These are phyloP conservation scores for Luperina nickerlii DNA, from an alignment of 2,888 invertebrate species.

Conservation along the genomic window DNA sequence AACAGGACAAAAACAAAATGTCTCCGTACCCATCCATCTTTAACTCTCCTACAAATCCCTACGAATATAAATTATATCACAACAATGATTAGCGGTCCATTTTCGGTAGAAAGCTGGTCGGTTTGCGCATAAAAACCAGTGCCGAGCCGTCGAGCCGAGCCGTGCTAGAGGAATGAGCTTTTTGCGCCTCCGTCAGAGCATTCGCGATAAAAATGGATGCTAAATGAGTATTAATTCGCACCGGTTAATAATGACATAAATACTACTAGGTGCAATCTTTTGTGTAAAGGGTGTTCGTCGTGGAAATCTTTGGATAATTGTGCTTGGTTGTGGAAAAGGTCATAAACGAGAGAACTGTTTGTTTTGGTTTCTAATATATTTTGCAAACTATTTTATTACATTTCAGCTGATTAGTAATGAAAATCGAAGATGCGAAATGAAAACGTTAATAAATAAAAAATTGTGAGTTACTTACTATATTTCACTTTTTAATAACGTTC, in stretches of 20 bases:
- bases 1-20: conserved; percentile 12
- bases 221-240: conserved; percentile 90
- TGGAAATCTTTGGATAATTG: not conserved
- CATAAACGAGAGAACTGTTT: not conserved
- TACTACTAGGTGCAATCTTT: conserved; percentile 82
- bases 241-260: conserved; percentile 90
- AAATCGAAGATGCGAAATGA: not conserved
- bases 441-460: not conserved
- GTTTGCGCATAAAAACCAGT: conserved; percentile 57
- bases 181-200: conserved; percentile 79
- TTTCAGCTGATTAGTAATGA: not conserved
- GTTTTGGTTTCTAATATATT: not conserved
- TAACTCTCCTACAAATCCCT: conserved; percentile 24
- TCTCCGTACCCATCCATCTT: not conserved
- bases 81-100: conserved; percentile 76
- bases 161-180: conserved; percentile 76
- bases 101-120: conserved; percentile 77
- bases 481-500: not conserved
- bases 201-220: conserved; percentile 86
- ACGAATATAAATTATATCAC: conserved; percentile 54
- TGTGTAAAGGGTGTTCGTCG: conserved; percentile 76
- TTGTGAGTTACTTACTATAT: too few species aligned
- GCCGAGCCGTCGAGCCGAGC: conserved; percentile 64
- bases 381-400: not conserved
- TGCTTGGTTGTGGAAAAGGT: accelerated